Evolutionary conservation across 2,888 invertebrate species (phyloP).

Genomic region (Acronicta leporina): DNA sequence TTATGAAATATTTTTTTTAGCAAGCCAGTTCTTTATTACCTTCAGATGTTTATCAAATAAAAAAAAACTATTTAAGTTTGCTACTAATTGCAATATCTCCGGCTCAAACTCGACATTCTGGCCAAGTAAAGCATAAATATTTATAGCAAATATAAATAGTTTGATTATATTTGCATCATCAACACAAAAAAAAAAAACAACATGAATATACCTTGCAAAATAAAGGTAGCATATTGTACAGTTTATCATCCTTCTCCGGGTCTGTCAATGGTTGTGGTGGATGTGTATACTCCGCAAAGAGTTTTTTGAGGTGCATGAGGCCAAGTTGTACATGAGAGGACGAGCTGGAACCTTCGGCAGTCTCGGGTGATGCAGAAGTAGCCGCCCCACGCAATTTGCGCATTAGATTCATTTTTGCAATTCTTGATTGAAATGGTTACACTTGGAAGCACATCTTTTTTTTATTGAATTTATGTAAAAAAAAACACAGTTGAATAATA

Average conservation of each 20-base stretch:
- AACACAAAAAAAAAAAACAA: neutral
- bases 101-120: too few relatives aligned
- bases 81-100: too few relatives aligned
- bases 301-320: constrained; percentile 98
- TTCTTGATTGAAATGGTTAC: constrained; percentile 29
- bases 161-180: too few relatives aligned
- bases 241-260: constrained; percentile 96
- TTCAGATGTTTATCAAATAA: too few relatives aligned
- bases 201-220: constrained; percentile 95
- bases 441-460: constrained; percentile 44
- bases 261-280: constrained; percentile 94
- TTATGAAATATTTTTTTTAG: too few relatives aligned
- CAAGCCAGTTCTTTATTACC: too few relatives aligned
- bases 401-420: constrained; percentile 95
- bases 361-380: constrained; percentile 85
- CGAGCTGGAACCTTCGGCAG: constrained; percentile 89
- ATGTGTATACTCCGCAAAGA: constrained; percentile 98
- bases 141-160: too few relatives aligned
- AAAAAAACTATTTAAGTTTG: too few relatives aligned
- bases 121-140: too few relatives aligned
- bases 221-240: constrained; percentile 99
- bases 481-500: constrained; percentile 52
- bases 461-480: constrained; percentile 26
- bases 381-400: constrained; percentile 93
- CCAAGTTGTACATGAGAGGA: constrained; percentile 96